A percentile compares a stretch with the other conserved stretches of the same genome.
These are phyloP conservation scores for Enteromius paludinosus DNA, from an alignment of 2,797 vertebrate genomes.

Conservation along the genomic window DNA sequence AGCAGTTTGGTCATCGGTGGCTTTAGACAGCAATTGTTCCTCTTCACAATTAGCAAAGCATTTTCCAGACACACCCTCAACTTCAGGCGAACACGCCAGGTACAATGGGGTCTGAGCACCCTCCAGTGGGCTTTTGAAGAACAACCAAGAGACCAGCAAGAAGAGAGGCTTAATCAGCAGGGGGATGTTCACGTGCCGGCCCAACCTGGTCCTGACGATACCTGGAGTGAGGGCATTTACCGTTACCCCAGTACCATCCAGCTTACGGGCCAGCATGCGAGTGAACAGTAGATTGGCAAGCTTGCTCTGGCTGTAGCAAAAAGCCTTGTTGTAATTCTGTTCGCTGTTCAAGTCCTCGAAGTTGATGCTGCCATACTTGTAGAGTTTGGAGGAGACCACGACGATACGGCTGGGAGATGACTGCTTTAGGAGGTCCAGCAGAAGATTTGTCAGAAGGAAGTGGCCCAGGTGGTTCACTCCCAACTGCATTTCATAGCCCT, in stretches of 20 bases:
- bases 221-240: constrained; percentile 92
- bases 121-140: constrained; percentile 91
- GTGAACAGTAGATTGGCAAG: constrained; percentile 92
- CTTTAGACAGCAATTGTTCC: constrained; percentile 86
- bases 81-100: constrained; percentile 87
- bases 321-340: constrained; percentile 85
- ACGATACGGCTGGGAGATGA: constrained; percentile 90
- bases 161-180: constrained; percentile 87
- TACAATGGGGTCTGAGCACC: constrained; percentile 91
- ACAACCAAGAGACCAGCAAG: constrained; percentile 84
- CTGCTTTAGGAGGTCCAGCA: constrained; percentile 87
- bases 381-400: constrained; percentile 93
- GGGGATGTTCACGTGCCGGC: constrained; percentile 87
- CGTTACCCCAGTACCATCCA: constrained; percentile 87
- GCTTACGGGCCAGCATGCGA: constrained; percentile 82
- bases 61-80: constrained; percentile 87
- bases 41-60: constrained; percentile 92
- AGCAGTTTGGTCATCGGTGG: constrained; percentile 84
- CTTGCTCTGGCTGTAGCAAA: constrained; percentile 93
- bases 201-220: constrained; percentile 90
- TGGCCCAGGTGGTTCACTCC: constrained; percentile 96
- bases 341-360: constrained; percentile 94
- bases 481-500: constrained; percentile 95
- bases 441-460: constrained; percentile 91
- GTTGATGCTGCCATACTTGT: constrained; percentile 91